Evolutionary conservation across 1,140 invertebrate species (phyloP), one percentile per base, ranked within the genome.

Genomic region (Dendrolimus punctatus): DNA sequence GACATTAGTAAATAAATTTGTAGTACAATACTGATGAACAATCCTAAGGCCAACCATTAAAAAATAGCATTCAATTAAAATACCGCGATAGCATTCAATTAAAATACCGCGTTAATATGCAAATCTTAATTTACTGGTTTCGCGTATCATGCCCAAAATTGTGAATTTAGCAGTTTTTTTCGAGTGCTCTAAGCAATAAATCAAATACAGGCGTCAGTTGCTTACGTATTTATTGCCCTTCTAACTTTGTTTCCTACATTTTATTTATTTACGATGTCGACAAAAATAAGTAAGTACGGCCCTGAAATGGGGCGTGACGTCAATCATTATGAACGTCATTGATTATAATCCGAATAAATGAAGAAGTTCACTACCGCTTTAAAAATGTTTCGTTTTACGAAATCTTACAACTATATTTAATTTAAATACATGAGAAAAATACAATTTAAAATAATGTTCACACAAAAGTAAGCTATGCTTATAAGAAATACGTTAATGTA

Each of bases 221-320:
- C 60, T 52, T 64, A 58, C 57, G 53, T 64, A 70, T 68, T 66
- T 66, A 60, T 70, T 68, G 54, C 60, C 64, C 58, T 69, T 65
- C 70, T 58, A 57, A 63, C 58, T 57, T 72, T 65, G 51, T 64
- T 66, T 39, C 56, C 54, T 63, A 39, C 47, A 45, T 45, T 49
- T 58, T 64, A 68, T 67, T 73, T 76, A 71, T 75, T 72, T 74
- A 73, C 64, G 67, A 69, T 64, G 59, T 61, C 39, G 51, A 51
- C 39, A 73, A 78, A 80, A 76, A 79, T 79, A 79, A 71, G 68
- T 62, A 68, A 83, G 65, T 80, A 72, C 77, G 80, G 69, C 78
- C 77, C 78, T 83, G 80, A 82, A 80, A 76, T 52, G 60, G 69
- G 78, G 79, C 71, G 79, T 85, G 82, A 85, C 80, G 82, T 83